A percentile compares a stretch with the other conserved stretches of the same genome.
phyloP scores from a whole-genome alignment of 2,888 invertebrate species.

The Pediacus dermestoides region DNA sequence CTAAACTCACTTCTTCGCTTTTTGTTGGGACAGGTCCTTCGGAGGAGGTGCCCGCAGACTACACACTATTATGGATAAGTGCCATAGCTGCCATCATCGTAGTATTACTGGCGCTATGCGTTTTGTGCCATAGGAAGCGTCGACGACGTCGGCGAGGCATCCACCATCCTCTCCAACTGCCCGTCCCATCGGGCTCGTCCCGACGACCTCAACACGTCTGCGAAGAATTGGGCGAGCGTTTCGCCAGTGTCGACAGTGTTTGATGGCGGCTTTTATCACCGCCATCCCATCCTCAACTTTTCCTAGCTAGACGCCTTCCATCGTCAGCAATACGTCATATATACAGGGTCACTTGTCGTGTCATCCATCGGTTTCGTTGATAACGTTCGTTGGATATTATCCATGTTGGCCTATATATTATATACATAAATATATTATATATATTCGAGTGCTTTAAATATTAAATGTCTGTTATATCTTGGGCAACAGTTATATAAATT shows the following conservation, averaged over 20 bases:
- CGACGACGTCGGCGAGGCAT: conserved; percentile 50
- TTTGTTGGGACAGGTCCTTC: conserved; percentile 43
- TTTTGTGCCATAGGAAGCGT: conserved; percentile 58
- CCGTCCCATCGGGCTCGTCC: conserved; percentile 40
- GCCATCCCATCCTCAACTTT: conserved; percentile 15
- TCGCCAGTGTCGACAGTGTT: conserved; percentile 57
- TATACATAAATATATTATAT: no score
- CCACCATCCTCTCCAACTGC: conserved; percentile 46
- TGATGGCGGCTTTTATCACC: conserved; percentile 49
- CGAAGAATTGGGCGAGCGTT: conserved; percentile 56
- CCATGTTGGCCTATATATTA: no score
- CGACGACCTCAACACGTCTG: conserved; percentile 51
- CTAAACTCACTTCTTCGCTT: conserved; percentile 7
- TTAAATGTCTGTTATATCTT: no score
- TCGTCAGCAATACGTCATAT: conserved; percentile 43
- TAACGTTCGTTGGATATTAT: no score
- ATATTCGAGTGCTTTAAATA: no score
- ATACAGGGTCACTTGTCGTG: conserved; percentile 39
- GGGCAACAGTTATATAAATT: no score
- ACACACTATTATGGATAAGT: conserved; percentile 42
- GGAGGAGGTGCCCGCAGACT: conserved; percentile 43
- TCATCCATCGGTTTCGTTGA: conserved; percentile 1
- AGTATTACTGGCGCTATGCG: conserved; percentile 48
- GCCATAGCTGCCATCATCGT: conserved; percentile 50
- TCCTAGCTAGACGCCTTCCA: conserved; percentile 25